Percentiles rank a stretch among this genome's conserved stretches.
phyloP scores from a whole-genome alignment of 2,888 invertebrate species.

The Drosophila histrio region DNA sequence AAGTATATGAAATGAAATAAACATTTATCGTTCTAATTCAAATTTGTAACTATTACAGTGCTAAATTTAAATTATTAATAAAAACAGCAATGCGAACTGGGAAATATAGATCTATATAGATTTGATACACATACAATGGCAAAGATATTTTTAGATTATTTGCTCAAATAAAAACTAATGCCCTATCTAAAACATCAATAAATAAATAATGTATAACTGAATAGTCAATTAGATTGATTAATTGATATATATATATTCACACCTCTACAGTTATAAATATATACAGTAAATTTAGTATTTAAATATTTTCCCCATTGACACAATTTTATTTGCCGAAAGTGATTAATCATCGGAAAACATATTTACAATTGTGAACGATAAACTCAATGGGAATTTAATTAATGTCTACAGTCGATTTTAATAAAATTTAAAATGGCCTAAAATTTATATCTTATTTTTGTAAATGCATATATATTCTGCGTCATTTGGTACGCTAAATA shows the following conservation, averaged over 20 bases:
- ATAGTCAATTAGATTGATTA: background rate
- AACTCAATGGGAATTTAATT: constrained; percentile 65
- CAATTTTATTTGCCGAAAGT: constrained; percentile 25
- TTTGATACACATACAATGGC: too few species aligned
- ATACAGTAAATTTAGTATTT: background rate
- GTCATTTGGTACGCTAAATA: constrained; percentile 39
- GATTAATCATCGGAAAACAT: constrained; percentile 75
- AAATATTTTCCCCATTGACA: constrained; percentile 18
- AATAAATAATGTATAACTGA: too few species aligned
- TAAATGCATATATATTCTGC: constrained; percentile 10
- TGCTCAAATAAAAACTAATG: background rate
- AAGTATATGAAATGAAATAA: constrained; percentile 40
- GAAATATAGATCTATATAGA: too few species aligned
- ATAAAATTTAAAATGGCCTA: constrained; percentile 22
- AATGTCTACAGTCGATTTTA: constrained; percentile 42
- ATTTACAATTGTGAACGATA: constrained; percentile 61
- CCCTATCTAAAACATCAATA: too few species aligned
- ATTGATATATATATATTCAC: background rate
- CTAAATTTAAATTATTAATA: background rate
- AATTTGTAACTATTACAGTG: constrained; percentile 21
- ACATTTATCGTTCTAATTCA: constrained; percentile 27
- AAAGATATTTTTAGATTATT: too few species aligned
- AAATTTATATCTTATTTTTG: constrained; percentile 6
- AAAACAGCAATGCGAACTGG: background rate
- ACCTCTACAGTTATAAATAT: background rate